Evolutionary conservation across 2,888 invertebrate species (phyloP), one percentile per base, ranked within the genome.

Genomic region (Chrysomela aeneicollis): DNA sequence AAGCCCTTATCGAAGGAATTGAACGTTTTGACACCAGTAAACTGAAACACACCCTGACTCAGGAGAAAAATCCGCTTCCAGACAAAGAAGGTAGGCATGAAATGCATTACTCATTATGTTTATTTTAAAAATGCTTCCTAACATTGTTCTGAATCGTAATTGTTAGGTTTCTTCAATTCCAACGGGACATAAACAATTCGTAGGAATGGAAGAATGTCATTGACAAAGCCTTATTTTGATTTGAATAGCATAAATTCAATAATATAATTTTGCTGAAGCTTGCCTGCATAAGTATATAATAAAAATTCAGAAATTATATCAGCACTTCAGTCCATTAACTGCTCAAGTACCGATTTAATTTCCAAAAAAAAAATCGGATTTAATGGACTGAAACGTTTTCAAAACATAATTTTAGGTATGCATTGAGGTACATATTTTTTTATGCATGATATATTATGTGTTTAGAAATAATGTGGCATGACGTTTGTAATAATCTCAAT

Each of bases 51-150:
- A 93, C 95, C 55, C 92, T 95, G 84, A 96, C 96, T 64, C 89
- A 93, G 77, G 95, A 95, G 82, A 97, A 96, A 85, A 95, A 95
- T 83, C 91, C 94, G 59, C 89, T 97, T 78, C 97, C 97, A 51
- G 95, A 95, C 82, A 94, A 94, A 89, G 93, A 93, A 86, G 95
- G 97, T 96, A 26, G 26, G 26, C 3, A 26, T 26, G 26, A 6
- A 6, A 5, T 26, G 26, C 6, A 5, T 26, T 26, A 26, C n/a
- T n/a, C n/a, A 26, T 5, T 5, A 26, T 26, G 21, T 46, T n/a
- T 53, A 5, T 21, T 42, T 12, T 12, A 17, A 15, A n/a, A 55
- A 19, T 63, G 37, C 47, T 47, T 42, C 42, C 26, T n/a, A n/a
- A n/a, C n/a, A n/a, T n/a, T n/a, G n/a, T n/a, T n/a, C n/a, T n/a